phyloP scores from a whole-genome alignment of 2,888 invertebrate species.

The Desoria tigrina region DNA sequence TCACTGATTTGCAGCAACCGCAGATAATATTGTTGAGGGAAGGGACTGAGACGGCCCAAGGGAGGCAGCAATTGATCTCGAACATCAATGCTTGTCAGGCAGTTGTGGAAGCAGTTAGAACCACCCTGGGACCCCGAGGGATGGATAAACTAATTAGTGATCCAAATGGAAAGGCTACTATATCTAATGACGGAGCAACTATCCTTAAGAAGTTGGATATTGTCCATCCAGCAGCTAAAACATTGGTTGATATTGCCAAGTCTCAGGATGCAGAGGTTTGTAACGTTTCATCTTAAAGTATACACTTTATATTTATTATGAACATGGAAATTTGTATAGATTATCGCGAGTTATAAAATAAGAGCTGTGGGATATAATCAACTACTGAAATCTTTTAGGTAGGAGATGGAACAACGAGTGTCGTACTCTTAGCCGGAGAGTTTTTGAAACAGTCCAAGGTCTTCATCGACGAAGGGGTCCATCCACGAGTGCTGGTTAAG shows the following conservation, averaged over 20 bases:
- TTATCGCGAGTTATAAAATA: too few relatives aligned
- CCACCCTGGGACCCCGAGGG: constrained; percentile 96
- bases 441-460: constrained; percentile 91
- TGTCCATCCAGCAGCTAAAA: constrained; percentile 96
- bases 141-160: constrained; percentile 99
- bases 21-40: constrained; percentile 96
- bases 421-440: constrained; percentile 93
- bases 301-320: too few relatives aligned
- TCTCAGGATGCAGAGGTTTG: constrained; percentile 98
- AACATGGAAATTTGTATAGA: not conserved
- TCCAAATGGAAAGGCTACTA: constrained; percentile 84
- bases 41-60: constrained; percentile 95
- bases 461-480: constrained; percentile 94
- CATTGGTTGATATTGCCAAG: constrained; percentile 96
- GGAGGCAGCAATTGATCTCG: constrained; percentile 91
- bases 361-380: too few relatives aligned
- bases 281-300: not conserved
- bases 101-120: constrained; percentile 93
- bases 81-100: constrained; percentile 97
- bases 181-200: constrained; percentile 99
- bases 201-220: constrained; percentile 97
- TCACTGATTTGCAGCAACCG: constrained; percentile 87
- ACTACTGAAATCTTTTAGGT: too few relatives aligned
- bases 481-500: constrained; percentile 88
- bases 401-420: constrained; percentile 98